A percentile compares a stretch with the other conserved stretches of the same genome.
These are phyloP conservation scores for Fistularia commersonii DNA, from an alignment of 2,797 vertebrate genomes.

Conservation along the genomic window DNA sequence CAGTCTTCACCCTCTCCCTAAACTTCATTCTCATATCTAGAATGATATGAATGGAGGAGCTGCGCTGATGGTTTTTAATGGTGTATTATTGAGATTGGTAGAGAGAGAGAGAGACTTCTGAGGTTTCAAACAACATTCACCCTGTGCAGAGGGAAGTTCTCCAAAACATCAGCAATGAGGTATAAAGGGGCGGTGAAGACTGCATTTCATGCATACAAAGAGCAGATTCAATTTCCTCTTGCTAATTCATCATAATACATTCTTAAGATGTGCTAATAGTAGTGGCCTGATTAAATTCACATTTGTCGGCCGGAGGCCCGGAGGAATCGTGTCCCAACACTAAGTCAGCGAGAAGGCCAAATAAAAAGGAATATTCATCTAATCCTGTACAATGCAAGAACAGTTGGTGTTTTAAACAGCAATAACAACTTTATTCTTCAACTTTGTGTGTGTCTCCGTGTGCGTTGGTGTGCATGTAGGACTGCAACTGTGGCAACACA, in stretches of 20 bases:
- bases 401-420: too few relatives aligned
- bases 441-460: not conserved
- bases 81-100: too few relatives aligned
- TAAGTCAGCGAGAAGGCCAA: slow-evolving; percentile 61
- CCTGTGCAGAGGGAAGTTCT: slow-evolving; percentile 13
- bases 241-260: slow-evolving; percentile 57
- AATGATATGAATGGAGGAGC: too few relatives aligned
- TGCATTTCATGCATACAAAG: not conserved
- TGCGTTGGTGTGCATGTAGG: slow-evolving; percentile 2
- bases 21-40: too few relatives aligned
- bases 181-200: not conserved
- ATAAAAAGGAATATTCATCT: slow-evolving; percentile 46
- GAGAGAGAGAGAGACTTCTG: not conserved
- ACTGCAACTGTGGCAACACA: slow-evolving; percentile 24
- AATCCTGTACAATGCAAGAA: slow-evolving; percentile 5
- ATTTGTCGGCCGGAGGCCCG: slow-evolving; percentile 53
- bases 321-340: slow-evolving; percentile 47
- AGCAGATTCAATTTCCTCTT: slow-evolving; percentile 26
- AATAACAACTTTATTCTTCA: too few relatives aligned
- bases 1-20: too few relatives aligned
- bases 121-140: not conserved
- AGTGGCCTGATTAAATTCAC: slow-evolving; percentile 48
- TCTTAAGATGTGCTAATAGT: slow-evolving; percentile 63
- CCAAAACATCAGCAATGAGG: not conserved
- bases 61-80: too few relatives aligned